Evolutionary conservation across 2,888 invertebrate species (phyloP), one percentile per base, ranked within the genome.

Genomic region (Parascotia fuliginaria): DNA sequence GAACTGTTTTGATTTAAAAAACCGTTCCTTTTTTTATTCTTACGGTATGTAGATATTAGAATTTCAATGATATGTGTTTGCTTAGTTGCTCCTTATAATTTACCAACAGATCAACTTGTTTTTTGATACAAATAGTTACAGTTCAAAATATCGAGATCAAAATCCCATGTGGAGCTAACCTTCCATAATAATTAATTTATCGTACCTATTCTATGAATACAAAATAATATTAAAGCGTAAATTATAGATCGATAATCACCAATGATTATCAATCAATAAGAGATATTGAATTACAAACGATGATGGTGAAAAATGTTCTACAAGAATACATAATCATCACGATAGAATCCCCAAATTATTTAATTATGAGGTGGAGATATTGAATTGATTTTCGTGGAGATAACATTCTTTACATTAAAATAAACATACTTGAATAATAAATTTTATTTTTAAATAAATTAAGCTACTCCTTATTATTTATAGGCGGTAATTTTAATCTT

Each of bases 391-490:
- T 3, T 15, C 3, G 5, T 5, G n/a, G 1, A 16, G 33, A 33
- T 33, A 12, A 33, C 9, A 33, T 33, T 16, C 33, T n/a, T 3
- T 6, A n/a, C 2, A 16, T 14, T 16, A 9, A 33, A 15, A 33
- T 33, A 16, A 13, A 33, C n/a, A 15, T 16, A 33, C 16, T 15
- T 16, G 33, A 15, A 36, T 36, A n/a, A n/a, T n/a, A n/a, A n/a
- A n/a, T n/a, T n/a, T n/a, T 9, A 49, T 55, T 55, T 62, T 49
- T 54, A 55, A 56, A 49, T 36, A 31, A 31, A 59, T 58, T 62
- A 29, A 29, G 24, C 29, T 29, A 29, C 24, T 24, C 7, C 7
- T 24, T 9, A 6, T 24, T 24, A 24, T 24, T 24, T 24, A 24
- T 24, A 7, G 3, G 3, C 7, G 1, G 24, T 24, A 7, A 7